phyloP scores from a whole-genome alignment of 2,888 invertebrate species.

The Drosophila austrosaltans region DNA sequence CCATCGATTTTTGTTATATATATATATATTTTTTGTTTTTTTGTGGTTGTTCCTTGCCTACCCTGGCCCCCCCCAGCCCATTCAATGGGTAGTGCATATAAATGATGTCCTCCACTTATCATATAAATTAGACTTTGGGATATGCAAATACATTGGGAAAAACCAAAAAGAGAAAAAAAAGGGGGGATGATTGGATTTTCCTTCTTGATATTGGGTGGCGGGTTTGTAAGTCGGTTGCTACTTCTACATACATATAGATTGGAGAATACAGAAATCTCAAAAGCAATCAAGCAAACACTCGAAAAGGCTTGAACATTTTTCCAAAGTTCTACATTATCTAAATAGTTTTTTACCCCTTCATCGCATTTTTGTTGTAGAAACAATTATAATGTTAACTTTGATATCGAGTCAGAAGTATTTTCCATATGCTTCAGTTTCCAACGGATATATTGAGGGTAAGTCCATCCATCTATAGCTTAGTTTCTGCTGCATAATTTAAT shows the following conservation, averaged over 20 bases:
- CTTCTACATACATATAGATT: not conserved
- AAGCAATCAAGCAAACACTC: not conserved
- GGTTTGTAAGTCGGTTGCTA: slow-evolving; percentile 8
- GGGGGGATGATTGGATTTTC: slow-evolving; percentile 29
- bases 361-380: no score
- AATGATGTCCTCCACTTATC: slow-evolving; percentile 59
- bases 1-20: slow-evolving; percentile 60
- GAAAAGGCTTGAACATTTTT: not conserved
- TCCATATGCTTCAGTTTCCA: not conserved
- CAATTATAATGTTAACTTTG: not conserved
- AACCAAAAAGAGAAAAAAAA: slow-evolving; percentile 11
- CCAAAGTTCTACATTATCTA: not conserved
- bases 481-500: not conserved
- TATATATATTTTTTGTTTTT: not conserved
- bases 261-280: slow-evolving; percentile 5
- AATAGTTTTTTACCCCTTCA: not conserved
- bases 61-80: not conserved
- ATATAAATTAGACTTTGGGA: slow-evolving; percentile 73
- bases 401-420: not conserved
- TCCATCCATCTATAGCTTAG: not conserved
- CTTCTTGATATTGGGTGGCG: slow-evolving; percentile 19
- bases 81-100: slow-evolving; percentile 17
- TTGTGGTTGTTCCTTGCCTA: not conserved
- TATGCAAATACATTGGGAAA: slow-evolving; percentile 65
- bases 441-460: no score